These are phyloP conservation scores for Vanessa atalanta DNA, from an alignment of 1,140 invertebrate species.

Conservation along the genomic window DNA sequence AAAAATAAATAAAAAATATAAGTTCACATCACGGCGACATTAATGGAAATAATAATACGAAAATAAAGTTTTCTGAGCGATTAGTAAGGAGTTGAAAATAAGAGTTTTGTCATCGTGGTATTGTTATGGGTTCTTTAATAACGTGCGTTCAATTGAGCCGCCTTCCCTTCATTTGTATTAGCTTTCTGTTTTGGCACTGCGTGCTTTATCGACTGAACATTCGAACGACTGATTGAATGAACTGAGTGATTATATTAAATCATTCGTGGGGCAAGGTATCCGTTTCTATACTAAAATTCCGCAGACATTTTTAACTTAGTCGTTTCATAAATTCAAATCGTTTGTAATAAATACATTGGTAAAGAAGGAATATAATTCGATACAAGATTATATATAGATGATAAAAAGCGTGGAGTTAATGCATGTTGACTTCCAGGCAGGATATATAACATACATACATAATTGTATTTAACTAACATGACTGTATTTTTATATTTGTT, in stretches of 20 bases:
- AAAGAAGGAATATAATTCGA: too few species aligned
- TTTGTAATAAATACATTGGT: too few species aligned
- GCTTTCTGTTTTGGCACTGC: conserved; percentile 24
- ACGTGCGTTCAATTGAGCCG: conserved; percentile 5
- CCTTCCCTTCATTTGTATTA: conserved; percentile 30
- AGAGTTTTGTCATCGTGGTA: conserved; percentile 62
- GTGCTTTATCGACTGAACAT: conserved; percentile 14
- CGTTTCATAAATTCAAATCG: too few species aligned
- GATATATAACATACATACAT: too few species aligned
- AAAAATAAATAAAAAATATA: conserved; percentile 14
- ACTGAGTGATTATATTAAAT: background rate
- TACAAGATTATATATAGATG: too few species aligned
- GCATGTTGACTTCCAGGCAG: too few species aligned
- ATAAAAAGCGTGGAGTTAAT: too few species aligned
- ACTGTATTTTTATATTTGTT: too few species aligned
- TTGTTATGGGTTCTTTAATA: conserved; percentile 54
- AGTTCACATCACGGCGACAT: conserved; percentile 35
- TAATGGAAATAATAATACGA: conserved; percentile 32
- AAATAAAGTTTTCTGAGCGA: conserved; percentile 74
- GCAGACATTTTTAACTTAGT: too few species aligned
- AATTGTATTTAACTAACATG: too few species aligned
- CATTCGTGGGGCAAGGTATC: too few species aligned
- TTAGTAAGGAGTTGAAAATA: conserved; percentile 73
- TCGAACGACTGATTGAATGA: background rate
- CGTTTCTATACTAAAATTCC: too few species aligned